These are phyloP conservation scores for Enteromius viviparus DNA, from an alignment of 2,797 vertebrate genomes.

Conservation along the genomic window DNA sequence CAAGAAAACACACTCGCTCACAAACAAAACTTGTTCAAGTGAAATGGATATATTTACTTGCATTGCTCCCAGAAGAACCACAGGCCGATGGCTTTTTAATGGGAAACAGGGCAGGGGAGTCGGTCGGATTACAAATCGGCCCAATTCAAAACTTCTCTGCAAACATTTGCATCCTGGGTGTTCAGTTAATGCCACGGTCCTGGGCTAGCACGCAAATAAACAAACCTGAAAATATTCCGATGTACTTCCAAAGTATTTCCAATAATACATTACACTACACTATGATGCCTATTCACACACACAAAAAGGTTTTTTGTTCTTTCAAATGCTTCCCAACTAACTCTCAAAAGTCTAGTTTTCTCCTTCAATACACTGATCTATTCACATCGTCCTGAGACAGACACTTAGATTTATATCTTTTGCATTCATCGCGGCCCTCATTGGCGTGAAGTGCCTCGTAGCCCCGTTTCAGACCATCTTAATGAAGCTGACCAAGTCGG, in stretches of 20 bases:
- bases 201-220: slow-evolving; percentile 61
- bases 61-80: slow-evolving; percentile 78
- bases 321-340: background rate
- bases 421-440: slow-evolving; percentile 32
- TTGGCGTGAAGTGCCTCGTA: slow-evolving; percentile 43
- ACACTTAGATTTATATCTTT: slow-evolving; percentile 72
- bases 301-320: slow-evolving; percentile 17
- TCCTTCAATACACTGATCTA: slow-evolving; percentile 60
- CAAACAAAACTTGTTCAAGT: slow-evolving; percentile 81
- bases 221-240: slow-evolving; percentile 56
- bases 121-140: slow-evolving; percentile 75
- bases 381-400: slow-evolving; percentile 64
- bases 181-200: slow-evolving; percentile 73
- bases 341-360: slow-evolving; percentile 1
- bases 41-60: slow-evolving; percentile 83
- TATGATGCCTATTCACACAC: slow-evolving; percentile 8
- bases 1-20: slow-evolving; percentile 79
- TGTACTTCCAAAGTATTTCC: slow-evolving; percentile 47
- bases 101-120: slow-evolving; percentile 73
- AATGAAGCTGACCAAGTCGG: slow-evolving; percentile 96
- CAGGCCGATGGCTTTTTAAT: slow-evolving; percentile 81
- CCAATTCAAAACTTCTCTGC: slow-evolving; percentile 63
- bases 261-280: slow-evolving; percentile 47
- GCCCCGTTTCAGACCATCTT: slow-evolving; percentile 84
- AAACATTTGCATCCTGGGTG: slow-evolving; percentile 69